Evolutionary conservation across 2,888 invertebrate genomes (phyloP).

Genomic region (Rotaria sp.): DNA sequence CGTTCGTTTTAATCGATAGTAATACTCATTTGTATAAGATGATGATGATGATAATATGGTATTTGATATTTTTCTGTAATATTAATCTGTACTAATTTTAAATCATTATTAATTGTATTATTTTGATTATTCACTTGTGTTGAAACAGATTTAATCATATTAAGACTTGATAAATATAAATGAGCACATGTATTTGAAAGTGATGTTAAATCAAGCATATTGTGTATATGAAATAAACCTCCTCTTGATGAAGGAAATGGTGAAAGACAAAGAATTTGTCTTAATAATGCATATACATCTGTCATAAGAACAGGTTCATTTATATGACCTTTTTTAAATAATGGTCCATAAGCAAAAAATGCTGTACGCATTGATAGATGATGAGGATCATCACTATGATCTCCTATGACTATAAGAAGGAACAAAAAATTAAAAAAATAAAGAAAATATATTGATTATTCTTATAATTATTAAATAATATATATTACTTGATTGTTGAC

Average conservation of each 20-base stretch:
- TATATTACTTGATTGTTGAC: neutral
- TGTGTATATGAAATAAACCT: neutral
- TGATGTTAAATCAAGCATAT: neutral
- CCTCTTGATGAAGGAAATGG: neutral
- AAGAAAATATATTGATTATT: neutral
- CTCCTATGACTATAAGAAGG: neutral
- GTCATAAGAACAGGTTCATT: neutral
- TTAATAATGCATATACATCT: conserved; percentile 19
- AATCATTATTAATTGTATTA: neutral
- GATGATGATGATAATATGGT: neutral
- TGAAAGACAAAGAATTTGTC: conserved; percentile 20
- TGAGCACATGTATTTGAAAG: conserved; percentile 10
- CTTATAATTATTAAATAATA: neutral
- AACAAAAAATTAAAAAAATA: too few species aligned
- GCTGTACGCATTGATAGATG: neutral
- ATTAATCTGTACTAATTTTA: neutral
- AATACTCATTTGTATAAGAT: neutral
- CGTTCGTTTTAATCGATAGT: neutral
- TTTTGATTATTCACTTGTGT: neutral
- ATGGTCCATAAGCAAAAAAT: neutral
- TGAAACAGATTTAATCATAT: neutral
- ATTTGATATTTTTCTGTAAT: neutral
- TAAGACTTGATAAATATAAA: neutral
- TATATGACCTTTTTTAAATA: neutral
- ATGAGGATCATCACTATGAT: conserved; percentile 26